These are phyloP conservation scores for Capitella teleta DNA, from an alignment of 1,140 invertebrate species.

Conservation along the genomic window DNA sequence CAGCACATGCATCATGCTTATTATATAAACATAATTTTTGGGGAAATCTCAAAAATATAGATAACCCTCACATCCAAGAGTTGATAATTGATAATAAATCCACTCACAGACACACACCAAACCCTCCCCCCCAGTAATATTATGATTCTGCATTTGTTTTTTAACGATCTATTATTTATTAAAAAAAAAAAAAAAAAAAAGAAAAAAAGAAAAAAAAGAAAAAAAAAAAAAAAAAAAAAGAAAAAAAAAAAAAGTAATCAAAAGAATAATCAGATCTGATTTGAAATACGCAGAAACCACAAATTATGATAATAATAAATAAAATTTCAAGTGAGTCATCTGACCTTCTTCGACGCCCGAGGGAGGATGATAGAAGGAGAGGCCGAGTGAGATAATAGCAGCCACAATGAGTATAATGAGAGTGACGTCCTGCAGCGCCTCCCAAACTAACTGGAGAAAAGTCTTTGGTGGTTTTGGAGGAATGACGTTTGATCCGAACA, in stretches of 20 bases:
- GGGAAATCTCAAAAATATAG: too few species aligned
- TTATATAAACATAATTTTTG: too few species aligned
- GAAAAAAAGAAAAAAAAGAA: background rate
- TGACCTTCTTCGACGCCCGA: background rate
- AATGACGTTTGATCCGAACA: conserved; percentile 90
- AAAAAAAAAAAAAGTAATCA: background rate
- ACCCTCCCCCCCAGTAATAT: too few species aligned
- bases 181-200: background rate
- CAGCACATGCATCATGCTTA: too few species aligned
- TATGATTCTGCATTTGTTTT: too few species aligned
- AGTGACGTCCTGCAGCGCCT: conserved; percentile 94
- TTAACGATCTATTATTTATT: background rate
- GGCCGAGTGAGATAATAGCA: conserved; percentile 17
- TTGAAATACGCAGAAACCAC: background rate
- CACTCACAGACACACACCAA: too few species aligned
- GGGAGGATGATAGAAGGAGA: conserved; percentile 19
- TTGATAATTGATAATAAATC: background rate
- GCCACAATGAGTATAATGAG: conserved; percentile 63
- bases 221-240: background rate
- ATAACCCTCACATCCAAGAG: too few species aligned
- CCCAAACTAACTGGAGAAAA: conserved; percentile 92
- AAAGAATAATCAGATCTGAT: background rate
- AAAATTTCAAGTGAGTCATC: background rate
- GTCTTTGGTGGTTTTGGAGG: conserved; percentile 97
- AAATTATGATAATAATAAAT: background rate